Conservation (phyloP, 1,140 invertebrate species). For the Zaprionus nigranus region DNA sequence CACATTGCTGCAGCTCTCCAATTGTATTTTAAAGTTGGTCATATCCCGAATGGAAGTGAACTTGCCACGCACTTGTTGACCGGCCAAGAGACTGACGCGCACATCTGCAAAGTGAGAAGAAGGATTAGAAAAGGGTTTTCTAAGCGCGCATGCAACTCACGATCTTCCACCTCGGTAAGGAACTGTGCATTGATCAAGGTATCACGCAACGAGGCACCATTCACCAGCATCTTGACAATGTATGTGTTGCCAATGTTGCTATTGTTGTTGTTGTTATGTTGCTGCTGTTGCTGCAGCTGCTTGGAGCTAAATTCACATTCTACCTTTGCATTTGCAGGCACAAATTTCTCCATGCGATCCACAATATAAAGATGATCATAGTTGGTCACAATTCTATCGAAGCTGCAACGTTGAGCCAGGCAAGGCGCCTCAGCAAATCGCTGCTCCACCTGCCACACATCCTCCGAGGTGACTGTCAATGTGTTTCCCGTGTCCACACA, state of each 20-base stretch:
- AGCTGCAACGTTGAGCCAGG: slow-evolving; percentile 88
- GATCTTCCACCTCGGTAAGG: slow-evolving; percentile 61
- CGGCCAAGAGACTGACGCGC: slow-evolving; percentile 65
- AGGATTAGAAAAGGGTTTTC: neutral
- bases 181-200: slow-evolving; percentile 63
- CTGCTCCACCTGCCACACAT: slow-evolving; percentile 89
- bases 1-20: slow-evolving; percentile 65
- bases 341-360: slow-evolving; percentile 85
- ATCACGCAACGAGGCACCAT: slow-evolving; percentile 63
- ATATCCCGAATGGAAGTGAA: slow-evolving; percentile 75
- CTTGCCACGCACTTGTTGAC: slow-evolving; percentile 76
- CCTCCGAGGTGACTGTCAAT: slow-evolving; percentile 86
- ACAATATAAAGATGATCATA: slow-evolving; percentile 86
- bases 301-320: slow-evolving; percentile 71
- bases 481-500: slow-evolving; percentile 92
- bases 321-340: slow-evolving; percentile 67
- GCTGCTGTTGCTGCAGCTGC: slow-evolving; percentile 13
- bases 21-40: slow-evolving; percentile 74
- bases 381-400: slow-evolving; percentile 86
- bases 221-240: slow-evolving; percentile 70
- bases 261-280: slow-evolving; percentile 10
- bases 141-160: slow-evolving; percentile 34
- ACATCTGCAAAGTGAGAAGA: slow-evolving; percentile 50
- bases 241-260: slow-evolving; percentile 23
- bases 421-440: slow-evolving; percentile 88